Evolutionary conservation across 2,888 invertebrate genomes (phyloP), one percentile per base, ranked within the genome.

Genomic region (Eumerus sabulonum): DNA sequence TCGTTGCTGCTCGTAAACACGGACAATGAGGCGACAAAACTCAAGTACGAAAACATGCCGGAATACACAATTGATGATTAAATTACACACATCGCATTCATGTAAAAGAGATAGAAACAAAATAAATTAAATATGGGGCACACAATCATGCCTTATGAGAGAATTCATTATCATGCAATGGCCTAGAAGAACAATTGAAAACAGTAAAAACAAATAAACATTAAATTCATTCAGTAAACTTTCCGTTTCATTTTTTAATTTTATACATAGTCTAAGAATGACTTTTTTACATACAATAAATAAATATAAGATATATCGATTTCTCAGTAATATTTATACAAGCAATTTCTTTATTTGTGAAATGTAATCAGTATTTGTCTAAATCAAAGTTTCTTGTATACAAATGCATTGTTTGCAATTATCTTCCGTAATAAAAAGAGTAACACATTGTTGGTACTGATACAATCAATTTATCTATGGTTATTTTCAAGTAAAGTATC

Each of bases 1-100:
- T 94, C 96, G 1, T 89, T 96, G 84, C 88, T 96, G 4, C 86
- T 92, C 14, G 90, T 90, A 72, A 90, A 92, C 76, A 90, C 91
- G 44, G 86, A 90, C 9, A 83, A 90, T 4, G 92, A 92, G 27
- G 89, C 89, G 54, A 91, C 91, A 4, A 91, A 91, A 82, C 86
- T 87, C 68, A 92, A 92, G 71, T 89, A 91, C 18, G 90, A 90
- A 16, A 88, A 88, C 59, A 82, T 92, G 83, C 91, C 92, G 44
- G 87, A 88, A 56, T 92, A 91, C 83, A 87, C 87, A 56, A 85
- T 88, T 73, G 89, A 88, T 67, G 88, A 89, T 84, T 89, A 86
- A 85, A 18, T 47, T 13, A 19, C 50, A n/a, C 9, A 36, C 38
- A 60, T 48, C 59, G 56, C 45, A 57, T 60, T 53, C 36, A 59